Evolutionary conservation across 2,797 vertebrate species (phyloP), one percentile per base, ranked within the genome.

Genomic region (Characodon lateralis): DNA sequence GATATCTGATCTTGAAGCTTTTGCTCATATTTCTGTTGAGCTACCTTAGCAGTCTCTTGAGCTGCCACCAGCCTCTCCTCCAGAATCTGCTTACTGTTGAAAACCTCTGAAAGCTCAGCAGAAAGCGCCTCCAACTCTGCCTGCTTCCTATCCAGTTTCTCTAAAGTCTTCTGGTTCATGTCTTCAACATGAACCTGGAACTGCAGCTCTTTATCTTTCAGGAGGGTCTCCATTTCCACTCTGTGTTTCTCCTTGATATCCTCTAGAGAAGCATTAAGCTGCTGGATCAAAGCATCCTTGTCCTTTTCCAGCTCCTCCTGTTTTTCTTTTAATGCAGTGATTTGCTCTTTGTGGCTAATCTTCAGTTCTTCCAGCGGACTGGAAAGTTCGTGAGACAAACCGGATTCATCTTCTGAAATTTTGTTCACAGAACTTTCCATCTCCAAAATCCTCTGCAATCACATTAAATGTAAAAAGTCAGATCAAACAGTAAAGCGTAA

Each of bases 81-180:
- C 56, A 99, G 93, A 77, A 95, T 87, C 68, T 94, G 85, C 72
- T 95, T 96, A 69, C 78, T 83, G 83, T 94, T 96, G 80, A 96
- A 73, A 55, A 94, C 87, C 85, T 98, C 97, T 13, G 95, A 94
- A 43, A 98, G 93, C 76, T 99, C 97, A 74, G 92, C 91, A 22
- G 96, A 97, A 22, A 98, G 76, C 0, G 95, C 90, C 86, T 99
- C 97, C 26, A 98, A 85, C 81, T 99, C 97, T 6, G 93, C 95
- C 88, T 99, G 97, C 87, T 98, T 99, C 74, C 95, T 91, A 72
- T 98, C 96, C 56, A 99, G 92, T 82, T 97, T 97, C 92, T 97
- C 97, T 70, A 97, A 90, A 0, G 94, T 97, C 86, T 97, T 99
- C 88, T 95, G 96, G 92, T 98, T 99, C 96, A 99, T 97, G 77